Evolutionary conservation across 2,113 vertebrate genomes (phyloP).

Genomic region (Pollachius pollachius): DNA sequence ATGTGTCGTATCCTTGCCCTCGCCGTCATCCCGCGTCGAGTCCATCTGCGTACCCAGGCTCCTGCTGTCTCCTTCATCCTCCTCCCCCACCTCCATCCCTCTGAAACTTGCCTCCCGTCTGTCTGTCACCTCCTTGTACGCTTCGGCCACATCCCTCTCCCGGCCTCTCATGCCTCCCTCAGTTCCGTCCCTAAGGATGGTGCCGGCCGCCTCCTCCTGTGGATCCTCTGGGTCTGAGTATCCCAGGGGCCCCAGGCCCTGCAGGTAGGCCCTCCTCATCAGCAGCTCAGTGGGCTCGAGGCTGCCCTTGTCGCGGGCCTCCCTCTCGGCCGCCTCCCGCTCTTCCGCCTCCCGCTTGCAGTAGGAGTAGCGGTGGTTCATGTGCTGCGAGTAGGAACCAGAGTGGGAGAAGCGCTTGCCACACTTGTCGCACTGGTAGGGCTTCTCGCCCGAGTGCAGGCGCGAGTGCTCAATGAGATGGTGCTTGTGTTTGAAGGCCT

Average conservation of each 20-base stretch:
- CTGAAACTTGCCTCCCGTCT: slow-evolving; percentile 82
- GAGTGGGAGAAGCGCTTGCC: slow-evolving; percentile 98
- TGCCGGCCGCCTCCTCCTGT: slow-evolving; percentile 65
- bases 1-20: slow-evolving; percentile 74
- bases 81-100: slow-evolving; percentile 85
- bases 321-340: slow-evolving; percentile 87
- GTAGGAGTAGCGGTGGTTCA: slow-evolving; percentile 99
- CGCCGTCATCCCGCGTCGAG: slow-evolving; percentile 81
- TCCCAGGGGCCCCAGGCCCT: slow-evolving; percentile 86
- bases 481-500: slow-evolving; percentile 98
- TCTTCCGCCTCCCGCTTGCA: slow-evolving; percentile 97
- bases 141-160: slow-evolving; percentile 82
- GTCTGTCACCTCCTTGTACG: slow-evolving; percentile 81
- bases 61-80: slow-evolving; percentile 83
- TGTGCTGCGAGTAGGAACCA: slow-evolving; percentile 97
- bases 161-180: slow-evolving; percentile 78
- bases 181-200: slow-evolving; percentile 81
- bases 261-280: slow-evolving; percentile 88
- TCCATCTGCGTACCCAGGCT: slow-evolving; percentile 87
- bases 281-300: slow-evolving; percentile 90
- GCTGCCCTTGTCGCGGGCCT: slow-evolving; percentile 86
- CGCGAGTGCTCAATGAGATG: slow-evolving; percentile 96
- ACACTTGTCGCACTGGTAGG: slow-evolving; percentile 93
- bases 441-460: slow-evolving; percentile 96
- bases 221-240: slow-evolving; percentile 90